These are phyloP conservation scores for Natrix natrix DNA, from an alignment of 2,797 vertebrate genomes.

Conservation along the genomic window DNA sequence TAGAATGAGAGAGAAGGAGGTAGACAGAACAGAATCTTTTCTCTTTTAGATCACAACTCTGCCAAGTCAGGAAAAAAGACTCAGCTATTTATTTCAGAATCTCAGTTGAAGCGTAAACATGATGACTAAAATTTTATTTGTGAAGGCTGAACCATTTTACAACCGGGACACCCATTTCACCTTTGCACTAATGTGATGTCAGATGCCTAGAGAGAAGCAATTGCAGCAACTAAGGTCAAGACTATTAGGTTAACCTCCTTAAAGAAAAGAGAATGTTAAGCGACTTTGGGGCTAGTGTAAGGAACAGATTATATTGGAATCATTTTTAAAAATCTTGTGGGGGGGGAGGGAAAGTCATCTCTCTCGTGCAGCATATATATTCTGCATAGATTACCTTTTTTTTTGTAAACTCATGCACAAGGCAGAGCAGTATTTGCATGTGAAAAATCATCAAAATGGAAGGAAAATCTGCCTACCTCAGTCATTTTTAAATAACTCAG, in stretches of 20 bases:
- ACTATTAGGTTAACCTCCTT: background rate
- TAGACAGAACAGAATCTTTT: background rate
- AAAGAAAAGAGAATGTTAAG: background rate
- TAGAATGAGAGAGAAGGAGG: background rate
- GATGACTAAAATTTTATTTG: background rate
- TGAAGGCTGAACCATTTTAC: background rate
- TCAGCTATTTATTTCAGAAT: background rate
- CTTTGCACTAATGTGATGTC: background rate
- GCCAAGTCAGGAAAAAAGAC: background rate
- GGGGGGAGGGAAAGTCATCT: slow-evolving; percentile 10
- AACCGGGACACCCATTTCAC: background rate
- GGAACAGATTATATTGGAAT: background rate
- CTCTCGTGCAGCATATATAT: slow-evolving; percentile 23
- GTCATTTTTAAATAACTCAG: slow-evolving; percentile 75
- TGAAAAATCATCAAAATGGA: slow-evolving; percentile 72
- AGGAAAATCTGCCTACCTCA: slow-evolving; percentile 70
- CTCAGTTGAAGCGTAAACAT: background rate
- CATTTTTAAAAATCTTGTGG: background rate
- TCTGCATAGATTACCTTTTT: slow-evolving; percentile 24
- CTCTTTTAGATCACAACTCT: background rate
- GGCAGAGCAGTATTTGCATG: slow-evolving; percentile 57
- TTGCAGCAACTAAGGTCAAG: background rate
- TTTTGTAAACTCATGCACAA: slow-evolving; percentile 41
- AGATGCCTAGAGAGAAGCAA: background rate
- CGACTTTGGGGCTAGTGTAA: too few relatives aligned